Percentiles rank a stretch among this genome's conserved stretches.
Evolutionary conservation across 2,113 vertebrate species (phyloP).

Genomic region (Tinamus guttatus): DNA sequence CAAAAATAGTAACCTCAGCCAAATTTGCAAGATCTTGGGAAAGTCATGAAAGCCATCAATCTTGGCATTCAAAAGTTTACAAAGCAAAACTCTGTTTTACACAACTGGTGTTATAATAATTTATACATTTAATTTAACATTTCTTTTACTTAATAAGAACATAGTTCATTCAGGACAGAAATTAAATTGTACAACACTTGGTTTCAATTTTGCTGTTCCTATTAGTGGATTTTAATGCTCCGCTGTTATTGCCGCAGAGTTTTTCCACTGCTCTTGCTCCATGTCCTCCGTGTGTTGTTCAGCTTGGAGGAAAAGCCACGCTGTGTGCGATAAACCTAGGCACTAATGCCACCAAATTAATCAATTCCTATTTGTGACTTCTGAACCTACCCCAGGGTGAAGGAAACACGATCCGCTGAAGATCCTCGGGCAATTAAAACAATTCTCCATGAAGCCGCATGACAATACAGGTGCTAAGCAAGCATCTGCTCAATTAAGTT

Average conservation of each 20-base stretch:
- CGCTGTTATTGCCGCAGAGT: neutral
- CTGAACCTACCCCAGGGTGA: slow-evolving; percentile 53
- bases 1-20: neutral
- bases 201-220: slow-evolving; percentile 57
- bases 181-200: slow-evolving; percentile 44
- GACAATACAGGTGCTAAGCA: slow-evolving; percentile 75
- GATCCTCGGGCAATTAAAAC: slow-evolving; percentile 74
- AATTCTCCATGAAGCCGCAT: slow-evolving; percentile 75
- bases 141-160: slow-evolving; percentile 37
- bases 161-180: slow-evolving; percentile 44
- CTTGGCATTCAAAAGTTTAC: slow-evolving; percentile 23
- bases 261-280: neutral
- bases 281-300: neutral
- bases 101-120: neutral
- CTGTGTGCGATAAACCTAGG: slow-evolving; percentile 1
- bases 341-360: slow-evolving; percentile 58
- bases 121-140: slow-evolving; percentile 54
- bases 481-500: slow-evolving; percentile 75
- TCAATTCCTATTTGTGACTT: slow-evolving; percentile 52
- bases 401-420: slow-evolving; percentile 40
- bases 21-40: slow-evolving; percentile 42
- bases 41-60: slow-evolving; percentile 54
- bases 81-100: slow-evolving; percentile 55
- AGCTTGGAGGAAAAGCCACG: slow-evolving; percentile 23
- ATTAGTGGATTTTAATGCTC: slow-evolving; percentile 34